Evolutionary conservation across 2,797 vertebrate genomes (phyloP), one percentile per base, ranked within the genome.

Genomic region (Danio kyathit): DNA sequence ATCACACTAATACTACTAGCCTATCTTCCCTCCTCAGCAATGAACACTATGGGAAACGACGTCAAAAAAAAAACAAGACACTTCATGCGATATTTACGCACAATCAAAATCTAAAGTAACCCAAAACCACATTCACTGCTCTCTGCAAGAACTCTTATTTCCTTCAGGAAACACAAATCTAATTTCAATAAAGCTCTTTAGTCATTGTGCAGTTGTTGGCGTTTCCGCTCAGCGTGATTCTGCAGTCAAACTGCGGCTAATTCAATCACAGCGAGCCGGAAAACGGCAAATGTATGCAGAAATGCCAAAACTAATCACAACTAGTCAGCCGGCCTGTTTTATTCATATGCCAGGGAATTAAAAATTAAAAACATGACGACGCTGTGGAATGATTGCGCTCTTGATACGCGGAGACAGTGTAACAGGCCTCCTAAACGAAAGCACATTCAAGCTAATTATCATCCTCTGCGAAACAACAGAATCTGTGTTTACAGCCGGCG

Each of bases 371-470:
- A 29, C 46, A 63, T 74, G 38, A 40, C 6, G 43, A 74, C 48
- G 21, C 21, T 61, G 12, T n/a, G 21, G 38, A 64, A 75, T 21
- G 46, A 75, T 63, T 64, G 59, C n/a, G 13, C 14, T 19, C 16
- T 6, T 75, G 46, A 75, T 52, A 75, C 0, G 12, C 6, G 19
- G 46, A 46, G 73, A 63, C 21, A 57, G 14, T n/a, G n/a, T 41
- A 75, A 63, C 21, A 13, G 29, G 46, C 4, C 29, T 1, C 5
- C 7, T 52, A 64, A 75, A 63, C 19, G 46, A 75, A 38, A 52
- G 59, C 73, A 75, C 59, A 64, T 51, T 41, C 11, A 75, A 40
- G 73, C 59, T 75, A 63, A 64, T 75, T 64, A 52, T 75, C 52
- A 63, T 63, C 19, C 21, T 61, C 13, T 1, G 19, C n/a, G 43